phyloP scores from a whole-genome alignment of 2,797 vertebrate genomes.

The Chloroceryle amazona region DNA sequence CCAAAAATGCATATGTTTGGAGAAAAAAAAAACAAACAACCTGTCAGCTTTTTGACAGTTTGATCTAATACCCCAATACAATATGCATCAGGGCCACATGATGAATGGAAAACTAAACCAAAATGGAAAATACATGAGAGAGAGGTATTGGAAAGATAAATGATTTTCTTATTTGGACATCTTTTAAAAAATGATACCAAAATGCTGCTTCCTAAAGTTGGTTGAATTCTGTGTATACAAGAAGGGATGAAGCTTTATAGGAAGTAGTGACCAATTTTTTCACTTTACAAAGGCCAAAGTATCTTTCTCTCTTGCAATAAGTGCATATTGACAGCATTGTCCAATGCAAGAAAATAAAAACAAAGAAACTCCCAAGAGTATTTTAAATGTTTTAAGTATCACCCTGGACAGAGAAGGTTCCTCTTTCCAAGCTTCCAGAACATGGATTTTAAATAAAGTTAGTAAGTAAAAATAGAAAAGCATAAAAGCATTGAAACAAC shows the following conservation, averaged over 20 bases:
- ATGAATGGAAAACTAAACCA: constrained; percentile 62
- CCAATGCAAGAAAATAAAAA: neutral
- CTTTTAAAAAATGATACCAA: constrained; percentile 48
- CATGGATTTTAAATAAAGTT: neutral
- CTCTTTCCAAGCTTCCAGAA: neutral
- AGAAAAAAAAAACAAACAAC: neutral
- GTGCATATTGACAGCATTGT: neutral
- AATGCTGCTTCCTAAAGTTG: neutral
- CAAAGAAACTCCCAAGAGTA: neutral
- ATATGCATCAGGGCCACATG: constrained; percentile 34
- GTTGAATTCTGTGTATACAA: neutral
- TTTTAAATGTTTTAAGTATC: neutral
- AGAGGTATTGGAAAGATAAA: constrained; percentile 46
- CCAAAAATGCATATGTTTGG: constrained; percentile 41
- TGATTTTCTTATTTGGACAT: constrained; percentile 51
- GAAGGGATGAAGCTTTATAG: neutral
- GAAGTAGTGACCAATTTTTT: neutral
- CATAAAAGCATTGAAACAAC: neutral
- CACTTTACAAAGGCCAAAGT: neutral
- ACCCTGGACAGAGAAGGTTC: neutral
- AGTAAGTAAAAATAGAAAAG: neutral
- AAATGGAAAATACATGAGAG: constrained; percentile 54
- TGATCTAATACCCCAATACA: constrained; percentile 63
- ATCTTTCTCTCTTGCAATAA: neutral
- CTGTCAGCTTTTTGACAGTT: constrained; percentile 60